A percentile compares a stretch with the other conserved stretches of the same genome.
Conservation (phyloP, 2,888 invertebrate species). For the Ypsolopha sequella region DNA sequence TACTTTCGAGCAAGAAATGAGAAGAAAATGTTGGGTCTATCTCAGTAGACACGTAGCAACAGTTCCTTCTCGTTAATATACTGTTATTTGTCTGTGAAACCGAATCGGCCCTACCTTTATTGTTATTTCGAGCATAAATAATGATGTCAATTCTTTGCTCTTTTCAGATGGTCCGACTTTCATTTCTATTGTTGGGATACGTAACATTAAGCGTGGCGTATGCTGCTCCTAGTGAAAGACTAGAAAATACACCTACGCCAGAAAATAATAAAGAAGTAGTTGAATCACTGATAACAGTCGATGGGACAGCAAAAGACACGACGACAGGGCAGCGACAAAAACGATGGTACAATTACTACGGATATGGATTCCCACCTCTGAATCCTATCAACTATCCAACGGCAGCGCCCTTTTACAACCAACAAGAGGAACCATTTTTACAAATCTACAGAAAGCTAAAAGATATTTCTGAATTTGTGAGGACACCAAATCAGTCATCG, state of each 20-base stretch:
- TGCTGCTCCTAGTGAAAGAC: slow-evolving; percentile 32
- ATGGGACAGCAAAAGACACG: slow-evolving; percentile 20
- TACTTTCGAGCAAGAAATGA: not conserved
- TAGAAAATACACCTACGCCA: slow-evolving; percentile 1
- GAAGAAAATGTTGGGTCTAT: not conserved
- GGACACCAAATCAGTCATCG: slow-evolving; percentile 12
- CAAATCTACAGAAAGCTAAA: slow-evolving; percentile 15
- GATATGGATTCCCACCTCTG: slow-evolving; percentile 24
- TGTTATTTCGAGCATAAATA: not conserved
- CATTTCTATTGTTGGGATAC: slow-evolving; percentile 22
- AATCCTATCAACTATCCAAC: slow-evolving; percentile 15
- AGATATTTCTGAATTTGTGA: slow-evolving; percentile 12
- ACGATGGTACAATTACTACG: slow-evolving; percentile 31
- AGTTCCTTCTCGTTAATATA: no score
- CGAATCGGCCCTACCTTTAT: not conserved
- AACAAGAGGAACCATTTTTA: slow-evolving; percentile 11
- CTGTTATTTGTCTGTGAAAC: no score
- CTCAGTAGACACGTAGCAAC: not conserved
- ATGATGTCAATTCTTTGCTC: slow-evolving; percentile 9
- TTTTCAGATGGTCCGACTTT: slow-evolving; percentile 46
- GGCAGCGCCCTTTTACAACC: slow-evolving; percentile 13
- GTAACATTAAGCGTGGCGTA: slow-evolving; percentile 28
- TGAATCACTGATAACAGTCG: slow-evolving; percentile 7
- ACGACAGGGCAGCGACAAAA: slow-evolving; percentile 31
- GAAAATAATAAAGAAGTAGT: not conserved